phyloP scores from a whole-genome alignment of 2,888 invertebrate species.

The Quadroppia sp. region DNA sequence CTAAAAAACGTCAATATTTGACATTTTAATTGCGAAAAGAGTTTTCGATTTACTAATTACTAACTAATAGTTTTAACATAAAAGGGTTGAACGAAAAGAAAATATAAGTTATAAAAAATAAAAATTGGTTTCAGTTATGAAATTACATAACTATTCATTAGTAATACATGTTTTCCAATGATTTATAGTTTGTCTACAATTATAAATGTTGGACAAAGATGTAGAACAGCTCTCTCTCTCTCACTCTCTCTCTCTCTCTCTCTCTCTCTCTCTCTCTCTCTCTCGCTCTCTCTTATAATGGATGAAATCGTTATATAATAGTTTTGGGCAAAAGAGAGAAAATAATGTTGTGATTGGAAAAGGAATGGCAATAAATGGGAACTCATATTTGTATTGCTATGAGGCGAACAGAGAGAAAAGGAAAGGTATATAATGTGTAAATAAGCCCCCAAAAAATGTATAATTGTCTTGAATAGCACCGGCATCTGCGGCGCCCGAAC shows the following conservation, averaged over 20 bases:
- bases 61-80: neutral
- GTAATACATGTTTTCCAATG: too few relatives aligned
- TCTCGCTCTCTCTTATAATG: too few relatives aligned
- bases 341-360: constrained; percentile 1
- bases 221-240: neutral
- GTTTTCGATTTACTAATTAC: neutral
- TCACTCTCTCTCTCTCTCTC: neutral
- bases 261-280: constrained; percentile 2
- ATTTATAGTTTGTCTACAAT: too few relatives aligned
- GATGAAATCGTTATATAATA: too few relatives aligned
- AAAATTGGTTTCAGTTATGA: too few relatives aligned
- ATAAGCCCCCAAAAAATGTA: constrained; percentile 11
- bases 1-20: neutral
- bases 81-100: neutral
- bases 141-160: too few relatives aligned
- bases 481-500: constrained; percentile 32
- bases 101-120: too few relatives aligned
- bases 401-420: neutral
- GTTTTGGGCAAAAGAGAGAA: neutral
- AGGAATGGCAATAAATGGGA: neutral
- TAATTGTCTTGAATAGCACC: constrained; percentile 32
- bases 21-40: constrained; percentile 12
- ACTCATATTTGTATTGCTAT: neutral
- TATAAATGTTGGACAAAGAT: neutral
- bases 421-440: constrained; percentile 17